Evolutionary conservation across 2,797 vertebrate genomes (phyloP), one percentile per base, ranked within the genome.

Genomic region (Sebastes kiyomatsui): DNA sequence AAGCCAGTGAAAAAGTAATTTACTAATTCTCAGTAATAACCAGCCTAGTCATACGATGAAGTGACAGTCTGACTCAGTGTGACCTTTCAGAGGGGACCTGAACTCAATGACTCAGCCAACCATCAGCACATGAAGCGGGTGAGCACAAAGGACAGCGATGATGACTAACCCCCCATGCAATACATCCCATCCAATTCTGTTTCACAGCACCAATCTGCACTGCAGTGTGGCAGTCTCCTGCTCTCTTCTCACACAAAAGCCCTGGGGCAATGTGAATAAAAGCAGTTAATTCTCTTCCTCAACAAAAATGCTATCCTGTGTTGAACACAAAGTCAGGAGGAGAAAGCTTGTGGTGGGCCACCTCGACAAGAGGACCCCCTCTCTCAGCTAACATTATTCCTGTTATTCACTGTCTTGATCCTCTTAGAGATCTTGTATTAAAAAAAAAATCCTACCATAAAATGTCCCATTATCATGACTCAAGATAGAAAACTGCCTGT

Each of bases 101-200:
- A 84, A 85, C 85, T 83, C 25, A 70, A 32, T 91, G 91, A 93
- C 77, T 93, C 91, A 88, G 81, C 80, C 58, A 65, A 25, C 82
- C 20, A 20, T 83, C 82, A 86, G 72, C 73, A 77, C 83, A 88
- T 27, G 58, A 85, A 83, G 64, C 38, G 4, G 66, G 33, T 79
- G 74, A 90, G 66, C 80, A 82, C 78, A 86, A 86, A 89, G 79
- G 74, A 91, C 82, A 90, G 79, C 14, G 1, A 83, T 67, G 80
- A 88, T 87, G 85, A 89, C 82, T 61, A 88, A 81, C 33, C 68
- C 80, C 77, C 27, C 67, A 32, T 83, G 80, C 85, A 90, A 83
- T 67, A 67, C 67, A 84, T 80, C 72, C 74, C 52, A 59, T 67
- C 67, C 75, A 79, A 75, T 85, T 88, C 80, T 49, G 64, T 85